Base-by-base conservation (phyloP, 2,797 vertebrate species). In the Acomys russatus region DNA sequence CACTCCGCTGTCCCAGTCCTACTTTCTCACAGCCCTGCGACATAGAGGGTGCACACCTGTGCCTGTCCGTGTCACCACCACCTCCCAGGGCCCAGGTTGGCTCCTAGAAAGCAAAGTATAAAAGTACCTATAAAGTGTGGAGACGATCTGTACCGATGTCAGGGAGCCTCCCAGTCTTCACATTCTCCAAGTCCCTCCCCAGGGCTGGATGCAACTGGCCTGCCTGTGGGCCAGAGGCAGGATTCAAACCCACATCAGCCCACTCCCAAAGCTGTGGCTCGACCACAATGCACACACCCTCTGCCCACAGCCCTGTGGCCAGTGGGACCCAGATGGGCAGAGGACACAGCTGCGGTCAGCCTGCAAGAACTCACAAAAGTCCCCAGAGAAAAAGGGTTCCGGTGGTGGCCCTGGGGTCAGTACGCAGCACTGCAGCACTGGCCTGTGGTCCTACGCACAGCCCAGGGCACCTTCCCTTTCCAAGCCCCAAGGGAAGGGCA, bases 221-320 rank as follows among this genome's bases (percentile, higher is more conserved):
- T 49, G 44, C 63, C 63, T 14, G 3, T 54, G 30, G 10, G 6
- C 17, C 18, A 15, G 44, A 49, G 15, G 28, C 38, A 68, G 44
- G 44, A 85, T 33, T 91, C 71, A 84, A 93, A 83, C 84, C 56
- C 11, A 63, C 6, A 6, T 68, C 73, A 23, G 56, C 22, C 35
- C 73, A 78, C 33, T n/a, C n/a, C 56, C 76, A 63, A 83, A 66
- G 14, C 49, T 22, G 22, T 9, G 38, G 20, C 63, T 82, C 33
- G 76, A 9, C 54, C 17, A 33, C 0, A 0, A 33, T 4, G 49
- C 49, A 25, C 7, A 8, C 30, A 12, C 5, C 70, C 44, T 25
- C 30, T 38, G 9, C 49, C 22, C 63, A 33, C 74, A 54, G 54
- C 30, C 68, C 80, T 3, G 33, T 1, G 11, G 74, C 44, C 17